Evolutionary conservation across 2,797 vertebrate species (phyloP).

Genomic region (Centroberyx gerrardi): DNA sequence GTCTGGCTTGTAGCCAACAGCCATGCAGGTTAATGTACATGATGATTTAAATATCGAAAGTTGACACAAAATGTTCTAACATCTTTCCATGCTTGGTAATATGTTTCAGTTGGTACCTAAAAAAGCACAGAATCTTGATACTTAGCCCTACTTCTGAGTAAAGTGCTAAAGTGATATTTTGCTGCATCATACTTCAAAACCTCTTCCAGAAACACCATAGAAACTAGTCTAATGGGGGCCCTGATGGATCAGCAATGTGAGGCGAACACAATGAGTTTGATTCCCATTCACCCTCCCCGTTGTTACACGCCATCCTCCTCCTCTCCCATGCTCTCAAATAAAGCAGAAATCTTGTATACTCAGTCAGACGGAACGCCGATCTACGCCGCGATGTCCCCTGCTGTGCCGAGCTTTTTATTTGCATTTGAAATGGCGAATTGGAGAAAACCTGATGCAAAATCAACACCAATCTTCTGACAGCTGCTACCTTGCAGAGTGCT

Average conservation of each 20-base stretch:
- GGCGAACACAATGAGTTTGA: neutral
- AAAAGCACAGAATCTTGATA: too few species aligned
- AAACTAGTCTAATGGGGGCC: slow-evolving; percentile 15
- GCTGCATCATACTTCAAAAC: slow-evolving; percentile 2
- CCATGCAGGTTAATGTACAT: too few species aligned
- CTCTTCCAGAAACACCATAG: neutral
- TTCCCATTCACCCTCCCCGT: neutral
- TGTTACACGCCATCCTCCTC: neutral
- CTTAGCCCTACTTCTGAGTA: too few species aligned
- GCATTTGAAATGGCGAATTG: slow-evolving; percentile 35
- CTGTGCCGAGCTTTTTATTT: slow-evolving; percentile 1
- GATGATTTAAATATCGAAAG: too few species aligned
- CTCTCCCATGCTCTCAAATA: neutral
- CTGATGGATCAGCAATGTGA: slow-evolving; percentile 26
- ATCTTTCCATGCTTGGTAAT: too few species aligned
- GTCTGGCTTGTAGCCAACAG: too few species aligned
- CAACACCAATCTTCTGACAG: slow-evolving; percentile 43
- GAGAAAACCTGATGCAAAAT: slow-evolving; percentile 31
- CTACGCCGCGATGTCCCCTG: neutral
- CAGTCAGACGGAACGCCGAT: slow-evolving; percentile 4
- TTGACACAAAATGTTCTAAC: too few species aligned
- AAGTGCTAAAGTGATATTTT: slow-evolving; percentile 4
- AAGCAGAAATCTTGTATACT: neutral
- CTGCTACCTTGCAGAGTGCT: slow-evolving; percentile 40
- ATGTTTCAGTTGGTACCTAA: too few species aligned